Evolutionary conservation across 2,113 vertebrate genomes (phyloP), one percentile per base, ranked within the genome.

Genomic region (Nanorana parkeri): DNA sequence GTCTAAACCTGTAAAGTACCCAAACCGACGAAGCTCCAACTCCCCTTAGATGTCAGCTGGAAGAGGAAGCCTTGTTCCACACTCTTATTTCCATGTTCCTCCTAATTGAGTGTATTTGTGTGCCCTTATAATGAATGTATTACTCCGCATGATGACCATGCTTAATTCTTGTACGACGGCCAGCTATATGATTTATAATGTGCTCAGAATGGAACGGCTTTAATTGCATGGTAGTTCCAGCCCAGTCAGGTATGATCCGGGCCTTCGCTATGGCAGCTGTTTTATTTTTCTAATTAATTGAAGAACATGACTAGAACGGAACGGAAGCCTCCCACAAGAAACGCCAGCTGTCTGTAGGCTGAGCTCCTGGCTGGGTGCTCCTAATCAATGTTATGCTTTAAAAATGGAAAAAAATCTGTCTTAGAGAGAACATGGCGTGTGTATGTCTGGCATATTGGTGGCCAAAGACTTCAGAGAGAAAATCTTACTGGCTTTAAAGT

Each of bases 281-380:
- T 74, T 74, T 75, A 75, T 75, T 75, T 75, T 75, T 41, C 72
- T 60, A 75, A 60, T 75, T 36, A 75, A 60, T 75, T 36, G 55
- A 60, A 75, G 26, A 75, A 75, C 72, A 75, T 75, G 28, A 60
- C 72, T 75, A 56, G 61, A 61, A 32, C 72, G 17, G 17, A 75
- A 23, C 72, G 16, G 28, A 61, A 17, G 29, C 56, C 72, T 75
- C 72, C 72, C 72, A 75, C 72, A 75, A 75, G 72, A 75, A 60
- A 32, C 55, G 24, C 55, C 77, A 79, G 77, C 64, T 68, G 77
- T 79, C 77, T 67, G 77, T 68, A 65, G 77, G 77, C 32, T 55
- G 65, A 32, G 68, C 23, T 68, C 65, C 51, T 68, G 77, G 77
- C 65, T 56, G 32, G 28, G 64, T 66, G 20, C 65, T 79, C 68